A percentile compares a stretch with the other conserved stretches of the same genome.
These are phyloP conservation scores for Patella ulyssiponensis DNA, from an alignment of 2,888 invertebrate species.

Conservation along the genomic window DNA sequence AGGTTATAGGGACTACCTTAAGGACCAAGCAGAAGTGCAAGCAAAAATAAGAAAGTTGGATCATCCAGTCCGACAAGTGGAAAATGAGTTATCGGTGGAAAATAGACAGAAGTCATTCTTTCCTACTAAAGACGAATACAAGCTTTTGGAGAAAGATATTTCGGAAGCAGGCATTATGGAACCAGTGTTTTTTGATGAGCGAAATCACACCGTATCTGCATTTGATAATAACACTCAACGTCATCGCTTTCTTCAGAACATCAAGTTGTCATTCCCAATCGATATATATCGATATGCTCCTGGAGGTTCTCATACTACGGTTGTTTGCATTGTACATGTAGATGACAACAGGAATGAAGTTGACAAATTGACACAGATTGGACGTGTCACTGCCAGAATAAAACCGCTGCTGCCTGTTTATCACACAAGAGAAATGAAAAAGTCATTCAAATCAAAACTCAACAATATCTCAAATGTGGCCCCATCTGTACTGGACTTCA, in stretches of 20 bases:
- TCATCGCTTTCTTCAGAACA: not conserved
- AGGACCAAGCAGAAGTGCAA: not conserved
- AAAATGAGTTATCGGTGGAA: slow-evolving; percentile 14
- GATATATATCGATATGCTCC: not conserved
- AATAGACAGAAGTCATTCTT: slow-evolving; percentile 10
- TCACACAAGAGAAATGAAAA: slow-evolving; percentile 8
- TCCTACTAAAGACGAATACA: not conserved
- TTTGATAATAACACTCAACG: not conserved
- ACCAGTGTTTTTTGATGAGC: not conserved
- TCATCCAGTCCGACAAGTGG: slow-evolving; percentile 11
- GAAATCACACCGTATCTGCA: not conserved
- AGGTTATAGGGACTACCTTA: not conserved
- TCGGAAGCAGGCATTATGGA: not conserved
- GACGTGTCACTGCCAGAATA: not conserved
- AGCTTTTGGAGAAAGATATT: not conserved
- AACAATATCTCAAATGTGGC: not conserved
- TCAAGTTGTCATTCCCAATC: not conserved
- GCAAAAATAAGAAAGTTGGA: not conserved
- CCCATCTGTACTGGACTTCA: not conserved
- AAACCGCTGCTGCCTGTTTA: not conserved
- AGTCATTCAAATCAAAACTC: not conserved
- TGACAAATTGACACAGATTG: not conserved
- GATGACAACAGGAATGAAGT: not conserved
- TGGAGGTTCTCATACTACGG: not conserved
- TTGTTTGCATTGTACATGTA: not conserved